Evolutionary conservation across 2,113 vertebrate species (phyloP).

Genomic region (Campylorhamphus procurvoides): DNA sequence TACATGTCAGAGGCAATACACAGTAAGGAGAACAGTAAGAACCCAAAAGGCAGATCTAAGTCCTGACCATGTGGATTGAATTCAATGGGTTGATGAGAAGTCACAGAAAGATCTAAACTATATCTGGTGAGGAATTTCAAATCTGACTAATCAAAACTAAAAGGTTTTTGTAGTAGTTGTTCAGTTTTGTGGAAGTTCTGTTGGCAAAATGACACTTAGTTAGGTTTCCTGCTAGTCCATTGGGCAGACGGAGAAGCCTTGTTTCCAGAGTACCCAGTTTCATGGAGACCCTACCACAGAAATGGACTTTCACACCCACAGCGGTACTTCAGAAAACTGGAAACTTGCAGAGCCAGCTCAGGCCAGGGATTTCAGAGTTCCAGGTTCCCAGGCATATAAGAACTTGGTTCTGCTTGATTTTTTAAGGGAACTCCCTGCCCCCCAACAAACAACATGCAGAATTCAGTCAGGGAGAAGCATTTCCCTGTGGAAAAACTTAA

Average conservation of each 20-base stretch:
- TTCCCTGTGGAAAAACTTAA: not conserved
- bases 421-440: accelerated
- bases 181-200: not conserved
- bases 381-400: not conserved
- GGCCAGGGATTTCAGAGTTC: not conserved
- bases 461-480: not conserved
- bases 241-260: not conserved
- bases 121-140: not conserved
- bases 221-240: not conserved
- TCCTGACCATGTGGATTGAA: not conserved
- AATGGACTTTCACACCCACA: not conserved
- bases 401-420: not conserved
- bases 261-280: not conserved
- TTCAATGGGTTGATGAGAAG: not conserved
- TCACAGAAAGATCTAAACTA: not conserved
- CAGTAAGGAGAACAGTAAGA: not conserved
- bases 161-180: not conserved
- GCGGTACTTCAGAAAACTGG: not conserved
- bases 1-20: not conserved
- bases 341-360: not conserved
- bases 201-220: not conserved
- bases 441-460: accelerated
- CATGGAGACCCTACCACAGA: not conserved
- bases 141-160: not conserved
- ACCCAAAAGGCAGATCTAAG: not conserved